Percentiles rank a stretch among this genome's conserved stretches.
phyloP scores from a whole-genome alignment of 2,113 vertebrate genomes.

The Apodemus sylvaticus region DNA sequence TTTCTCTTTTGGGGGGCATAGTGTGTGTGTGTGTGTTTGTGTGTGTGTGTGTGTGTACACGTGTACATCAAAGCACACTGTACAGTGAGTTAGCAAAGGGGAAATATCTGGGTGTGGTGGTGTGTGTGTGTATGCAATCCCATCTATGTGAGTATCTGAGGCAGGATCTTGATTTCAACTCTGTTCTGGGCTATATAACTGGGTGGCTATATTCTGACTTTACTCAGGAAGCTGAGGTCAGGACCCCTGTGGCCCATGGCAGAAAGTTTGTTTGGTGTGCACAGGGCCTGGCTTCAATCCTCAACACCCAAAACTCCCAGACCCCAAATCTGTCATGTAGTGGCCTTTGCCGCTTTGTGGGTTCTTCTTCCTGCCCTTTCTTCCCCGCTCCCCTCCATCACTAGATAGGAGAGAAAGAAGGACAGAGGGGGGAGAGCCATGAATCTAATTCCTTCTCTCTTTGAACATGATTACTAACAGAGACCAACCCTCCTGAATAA shows the following conservation, averaged over 20 bases:
- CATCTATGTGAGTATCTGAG: neutral
- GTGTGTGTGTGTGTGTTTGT: neutral
- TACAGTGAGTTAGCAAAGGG: neutral
- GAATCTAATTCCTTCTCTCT: too few relatives aligned
- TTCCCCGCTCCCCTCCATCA: too few relatives aligned
- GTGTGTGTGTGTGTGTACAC: neutral
- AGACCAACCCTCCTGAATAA: too few relatives aligned
- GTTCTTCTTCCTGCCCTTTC: too few relatives aligned
- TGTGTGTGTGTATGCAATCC: neutral
- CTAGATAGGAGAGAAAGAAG: too few relatives aligned
- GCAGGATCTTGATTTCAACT: neutral
- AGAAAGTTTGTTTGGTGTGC: neutral
- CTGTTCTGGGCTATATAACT: neutral
- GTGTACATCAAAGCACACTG: neutral
- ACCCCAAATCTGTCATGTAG: neutral
- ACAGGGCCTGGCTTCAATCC: neutral
- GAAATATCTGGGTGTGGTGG: neutral
- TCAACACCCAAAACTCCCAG: neutral
- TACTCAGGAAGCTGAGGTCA: neutral
- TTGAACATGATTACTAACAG: too few relatives aligned
- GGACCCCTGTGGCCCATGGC: neutral
- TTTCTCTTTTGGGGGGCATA: neutral
- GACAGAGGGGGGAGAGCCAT: too few relatives aligned
- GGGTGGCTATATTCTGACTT: neutral
- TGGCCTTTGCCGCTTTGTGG: too few relatives aligned